Evolutionary conservation across 1,140 invertebrate genomes (phyloP), one percentile per base, ranked within the genome.

Genomic region (Philotrypesis tridentata): DNA sequence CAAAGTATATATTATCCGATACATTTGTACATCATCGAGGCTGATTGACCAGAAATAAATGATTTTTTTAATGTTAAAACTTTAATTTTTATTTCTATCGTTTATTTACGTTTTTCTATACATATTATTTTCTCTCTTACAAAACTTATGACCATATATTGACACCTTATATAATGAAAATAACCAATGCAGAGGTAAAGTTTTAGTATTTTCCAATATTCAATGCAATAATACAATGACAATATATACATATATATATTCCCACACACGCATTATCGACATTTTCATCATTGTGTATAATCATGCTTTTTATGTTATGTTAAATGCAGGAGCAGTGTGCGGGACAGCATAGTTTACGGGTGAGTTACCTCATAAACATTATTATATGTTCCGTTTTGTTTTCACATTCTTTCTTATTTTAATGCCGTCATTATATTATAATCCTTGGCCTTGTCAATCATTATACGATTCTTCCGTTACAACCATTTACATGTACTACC

Each of bases 301-400:
- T 84, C 80, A 81, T 82, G 80, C 80, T 87, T 88, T 87, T 83
- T 89, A 68, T 87, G 75, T 89, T 87, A 83, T 87, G 84, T 85
- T 86, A 87, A n/a, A 74, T 87, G 86, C 89, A 95, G 95, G 93
- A 92, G 92, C 90, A 95, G 94, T 92, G 94, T 95, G 90, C 94
- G 94, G 89, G 94, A 95, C 90, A 95, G 94, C 93, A 94, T 94
- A 92, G 92, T 95, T 90, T 95, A 95, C 90, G 95, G 95, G 95
- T 95, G 92, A 95, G 95, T 95, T 84, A 0, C 63, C 71, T 68
- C 76, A 33, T 17, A n/a, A 0, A 48, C 17, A 33, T 61, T 71
- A 2, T 67, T 29, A 76, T 65, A 48, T 27, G 21, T 48, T 48
- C 17, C 14, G 12, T 75, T 73, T 60, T 31, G 31, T 40, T 73